phyloP scores from a whole-genome alignment of 2,888 invertebrate genomes.

The Dorcus hopei region DNA sequence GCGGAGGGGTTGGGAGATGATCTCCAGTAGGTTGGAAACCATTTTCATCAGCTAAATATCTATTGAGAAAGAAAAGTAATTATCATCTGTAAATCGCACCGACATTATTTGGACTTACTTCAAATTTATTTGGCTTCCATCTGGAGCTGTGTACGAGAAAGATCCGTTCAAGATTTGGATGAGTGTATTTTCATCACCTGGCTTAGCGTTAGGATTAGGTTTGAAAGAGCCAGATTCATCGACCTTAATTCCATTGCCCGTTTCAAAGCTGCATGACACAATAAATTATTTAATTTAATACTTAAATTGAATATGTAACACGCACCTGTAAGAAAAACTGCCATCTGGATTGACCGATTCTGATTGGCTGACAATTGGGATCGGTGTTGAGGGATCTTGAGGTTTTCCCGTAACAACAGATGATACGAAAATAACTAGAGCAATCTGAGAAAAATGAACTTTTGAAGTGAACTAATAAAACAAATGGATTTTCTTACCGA shows the following conservation, averaged over 20 bases:
- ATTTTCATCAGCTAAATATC: conserved; percentile 74
- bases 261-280: conserved; percentile 56
- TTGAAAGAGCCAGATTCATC: conserved; percentile 58
- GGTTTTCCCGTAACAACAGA: too few species aligned
- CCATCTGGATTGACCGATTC: conserved; percentile 71
- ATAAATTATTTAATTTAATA: too few species aligned
- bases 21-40: conserved; percentile 75
- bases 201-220: conserved; percentile 22
- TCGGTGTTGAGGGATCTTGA: too few species aligned
- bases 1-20: conserved; percentile 74
- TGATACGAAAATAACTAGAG: too few species aligned
- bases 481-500: too few species aligned
- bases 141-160: conserved; percentile 58
- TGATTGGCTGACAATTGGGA: conserved; percentile 62
- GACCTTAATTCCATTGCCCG: conserved; percentile 69
- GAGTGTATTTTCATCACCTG: conserved; percentile 38
- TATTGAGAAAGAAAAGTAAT: conserved; percentile 49
- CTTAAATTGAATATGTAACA: too few species aligned
- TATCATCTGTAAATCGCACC: too few species aligned
- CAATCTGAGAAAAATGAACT: too few species aligned
- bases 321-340: conserved; percentile 68
- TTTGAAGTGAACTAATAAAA: too few species aligned
- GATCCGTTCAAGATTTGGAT: conserved; percentile 55
- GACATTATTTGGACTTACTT: too few species aligned
- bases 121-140: conserved; percentile 47